Percentiles rank a stretch among this genome's conserved stretches.
Evolutionary conservation across 2,113 vertebrate species (phyloP).

Genomic region (Fulica atra): DNA sequence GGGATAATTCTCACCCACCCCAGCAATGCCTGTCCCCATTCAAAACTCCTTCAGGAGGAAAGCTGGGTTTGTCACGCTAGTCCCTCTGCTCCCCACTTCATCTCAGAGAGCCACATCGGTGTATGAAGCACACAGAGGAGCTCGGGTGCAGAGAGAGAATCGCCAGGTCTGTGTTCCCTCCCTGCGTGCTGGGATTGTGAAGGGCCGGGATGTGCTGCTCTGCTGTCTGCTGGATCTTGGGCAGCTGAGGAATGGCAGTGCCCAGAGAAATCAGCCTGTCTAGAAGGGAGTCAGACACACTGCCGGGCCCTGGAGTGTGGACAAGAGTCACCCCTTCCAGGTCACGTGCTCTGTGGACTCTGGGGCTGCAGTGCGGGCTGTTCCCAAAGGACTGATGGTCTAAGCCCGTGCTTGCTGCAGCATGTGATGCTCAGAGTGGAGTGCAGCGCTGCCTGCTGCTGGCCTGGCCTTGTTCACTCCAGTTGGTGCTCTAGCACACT

Average conservation of each 20-base stretch:
- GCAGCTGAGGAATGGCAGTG: neutral
- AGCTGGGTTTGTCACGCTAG: neutral
- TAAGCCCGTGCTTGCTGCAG: neutral
- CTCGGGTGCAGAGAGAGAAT: neutral
- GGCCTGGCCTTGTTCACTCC: neutral
- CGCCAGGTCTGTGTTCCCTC: neutral
- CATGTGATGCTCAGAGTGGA: accelerated
- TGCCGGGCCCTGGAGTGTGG: accelerated
- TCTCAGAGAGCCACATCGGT: accelerated
- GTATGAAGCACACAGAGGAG: neutral
- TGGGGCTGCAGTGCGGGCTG: neutral
- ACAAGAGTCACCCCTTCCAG: neutral
- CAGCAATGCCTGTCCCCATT: neutral
- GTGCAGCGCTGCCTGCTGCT: neutral
- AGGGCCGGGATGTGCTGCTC: neutral
- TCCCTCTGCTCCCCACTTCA: neutral
- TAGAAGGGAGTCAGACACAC: neutral
- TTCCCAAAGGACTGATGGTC: neutral
- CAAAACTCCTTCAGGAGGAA: neutral
- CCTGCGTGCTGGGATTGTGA: accelerated
- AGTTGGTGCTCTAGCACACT: accelerated
- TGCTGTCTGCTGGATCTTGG: neutral
- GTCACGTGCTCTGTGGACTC: neutral
- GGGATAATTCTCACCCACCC: neutral
- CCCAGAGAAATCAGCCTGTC: neutral